Conservation (phyloP, 1,140 invertebrate species). For the Pristionchus pacificus region DNA sequence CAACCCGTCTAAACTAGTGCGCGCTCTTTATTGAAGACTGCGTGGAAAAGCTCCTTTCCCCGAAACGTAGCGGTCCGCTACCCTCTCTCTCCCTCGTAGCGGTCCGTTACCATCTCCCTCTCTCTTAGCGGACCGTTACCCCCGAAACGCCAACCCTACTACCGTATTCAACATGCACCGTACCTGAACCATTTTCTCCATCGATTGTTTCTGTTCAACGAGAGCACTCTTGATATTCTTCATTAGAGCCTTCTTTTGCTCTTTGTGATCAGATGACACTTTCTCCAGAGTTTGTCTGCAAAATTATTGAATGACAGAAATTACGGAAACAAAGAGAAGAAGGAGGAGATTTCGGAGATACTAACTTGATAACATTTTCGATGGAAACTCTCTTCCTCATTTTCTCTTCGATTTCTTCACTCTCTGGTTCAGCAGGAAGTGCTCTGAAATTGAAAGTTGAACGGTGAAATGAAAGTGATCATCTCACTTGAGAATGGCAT, state of each 20-base stretch:
- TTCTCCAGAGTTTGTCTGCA: background rate
- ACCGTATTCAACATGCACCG: too few relatives aligned
- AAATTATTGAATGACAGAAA: background rate
- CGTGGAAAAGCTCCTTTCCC: too few relatives aligned
- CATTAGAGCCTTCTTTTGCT: background rate
- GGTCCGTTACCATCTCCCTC: too few relatives aligned
- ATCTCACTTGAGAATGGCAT: background rate
- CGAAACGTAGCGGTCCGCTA: too few relatives aligned
- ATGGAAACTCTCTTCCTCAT: background rate
- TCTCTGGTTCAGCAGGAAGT: background rate
- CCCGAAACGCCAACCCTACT: too few relatives aligned
- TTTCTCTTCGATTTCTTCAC: background rate
- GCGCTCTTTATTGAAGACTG: too few relatives aligned
- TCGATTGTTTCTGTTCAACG: background rate
- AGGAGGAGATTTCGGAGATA: too few relatives aligned
- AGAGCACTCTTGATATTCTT: background rate
- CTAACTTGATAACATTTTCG: background rate
- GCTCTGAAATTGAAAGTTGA: background rate
- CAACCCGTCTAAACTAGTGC: too few relatives aligned
- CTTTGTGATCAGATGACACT: background rate
- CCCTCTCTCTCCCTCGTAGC: too few relatives aligned
- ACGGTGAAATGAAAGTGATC: background rate
- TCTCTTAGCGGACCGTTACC: too few relatives aligned
- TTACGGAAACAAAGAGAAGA: too few relatives aligned
- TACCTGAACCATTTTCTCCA: background rate